Percentiles rank a stretch among this genome's conserved stretches.
Conservation (phyloP, 2,797 vertebrate genomes). For the Ara ararauna region DNA sequence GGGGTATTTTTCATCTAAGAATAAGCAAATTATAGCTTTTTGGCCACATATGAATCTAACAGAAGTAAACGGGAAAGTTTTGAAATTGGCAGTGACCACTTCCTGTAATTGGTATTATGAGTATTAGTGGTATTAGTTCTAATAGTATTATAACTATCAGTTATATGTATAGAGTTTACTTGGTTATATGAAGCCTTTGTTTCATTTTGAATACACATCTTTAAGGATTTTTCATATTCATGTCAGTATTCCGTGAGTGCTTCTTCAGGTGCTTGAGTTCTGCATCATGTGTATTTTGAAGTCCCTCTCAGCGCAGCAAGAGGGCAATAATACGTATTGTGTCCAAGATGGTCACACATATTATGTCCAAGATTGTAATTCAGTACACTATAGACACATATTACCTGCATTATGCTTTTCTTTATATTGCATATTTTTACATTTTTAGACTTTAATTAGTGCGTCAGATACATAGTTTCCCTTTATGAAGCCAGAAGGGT, state of each 20-base stretch:
- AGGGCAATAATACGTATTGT: neutral
- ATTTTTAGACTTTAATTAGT: constrained; percentile 67
- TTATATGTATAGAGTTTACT: neutral
- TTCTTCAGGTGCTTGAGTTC: neutral
- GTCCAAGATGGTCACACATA: neutral
- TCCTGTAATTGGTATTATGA: neutral
- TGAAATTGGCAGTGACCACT: neutral
- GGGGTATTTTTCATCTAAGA: neutral
- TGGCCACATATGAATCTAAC: rapidly evolving
- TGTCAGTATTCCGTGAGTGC: neutral
- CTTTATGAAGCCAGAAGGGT: constrained; percentile 76
- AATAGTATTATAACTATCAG: neutral
- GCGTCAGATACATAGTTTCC: constrained; percentile 67
- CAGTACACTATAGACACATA: neutral
- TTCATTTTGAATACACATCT: neutral
- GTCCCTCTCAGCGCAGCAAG: neutral
- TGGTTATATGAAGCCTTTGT: neutral
- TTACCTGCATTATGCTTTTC: constrained; percentile 5
- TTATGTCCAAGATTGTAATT: neutral
- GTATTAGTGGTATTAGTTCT: neutral
- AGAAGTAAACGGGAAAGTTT: neutral
- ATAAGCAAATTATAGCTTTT: neutral
- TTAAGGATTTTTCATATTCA: neutral
- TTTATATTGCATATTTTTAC: constrained; percentile 7
- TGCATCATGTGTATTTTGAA: neutral